Evolutionary conservation across 2,113 vertebrate genomes (phyloP), one percentile per base, ranked within the genome.

Genomic region (Vicugna pacos): DNA sequence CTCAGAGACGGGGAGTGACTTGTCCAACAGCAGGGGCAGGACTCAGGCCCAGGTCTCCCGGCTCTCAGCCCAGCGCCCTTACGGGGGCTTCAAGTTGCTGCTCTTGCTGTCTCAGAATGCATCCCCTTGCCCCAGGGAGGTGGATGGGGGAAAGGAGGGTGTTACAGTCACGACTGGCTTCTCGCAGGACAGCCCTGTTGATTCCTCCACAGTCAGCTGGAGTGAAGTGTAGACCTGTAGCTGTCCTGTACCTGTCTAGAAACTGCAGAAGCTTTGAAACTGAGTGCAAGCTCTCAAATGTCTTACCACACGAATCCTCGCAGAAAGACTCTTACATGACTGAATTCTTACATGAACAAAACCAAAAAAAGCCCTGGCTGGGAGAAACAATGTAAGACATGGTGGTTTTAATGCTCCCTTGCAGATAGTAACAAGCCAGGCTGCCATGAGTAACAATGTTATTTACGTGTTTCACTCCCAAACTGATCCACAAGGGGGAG

Each of bases 241-340:
- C 56, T 42, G 14, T 56, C 65, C 6, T 82, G 77, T 50, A 26
- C 35, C 80, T 83, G 35, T 30, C 67, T 32, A 80, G 64, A 81
- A 80, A 89, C 35, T 64, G 58, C 64, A 69, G 87, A 86, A 72
- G 58, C 79, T 96, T 32, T 54, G 67, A 67, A 56, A 58, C 5
- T 32, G 28, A 69, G 16, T 20, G 2, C 24, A 38, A 58, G 42
- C 35, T 84, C 69, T 84, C 22, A 2, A 64, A 16, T 3, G 17
- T 30, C 73, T 54, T 42, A 28, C 32, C 24, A n/a, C 3, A 11
- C 13, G 67, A 69, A 38, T 60, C 38, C 54, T 79, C 1, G 1
- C 8, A 73, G 85, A 89, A 65, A 86, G 58, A 54, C 16, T 46
- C 30, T 58, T 26, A 4, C 13, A 16, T 73, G 42, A 50, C 38